Percentiles rank a stretch among this genome's conserved stretches.
phyloP scores from a whole-genome alignment of 2,113 vertebrate species.

The Neolamprologus falcicula region DNA sequence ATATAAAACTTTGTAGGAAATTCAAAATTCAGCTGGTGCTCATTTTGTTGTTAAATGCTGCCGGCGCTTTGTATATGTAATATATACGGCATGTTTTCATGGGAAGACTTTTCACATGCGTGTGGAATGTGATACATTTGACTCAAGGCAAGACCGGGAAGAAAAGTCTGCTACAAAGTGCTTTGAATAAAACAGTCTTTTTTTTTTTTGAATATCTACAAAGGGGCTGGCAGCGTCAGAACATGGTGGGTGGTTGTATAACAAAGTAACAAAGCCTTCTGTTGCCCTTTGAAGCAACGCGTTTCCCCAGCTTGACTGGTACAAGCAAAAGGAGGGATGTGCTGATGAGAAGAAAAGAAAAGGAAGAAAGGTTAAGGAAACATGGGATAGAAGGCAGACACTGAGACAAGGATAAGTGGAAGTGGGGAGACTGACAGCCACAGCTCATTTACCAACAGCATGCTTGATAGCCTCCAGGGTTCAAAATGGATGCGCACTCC shows the following conservation, averaged over 20 bases:
- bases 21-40: not conserved
- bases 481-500: conserved; percentile 15
- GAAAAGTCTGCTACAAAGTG: not conserved
- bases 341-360: not conserved
- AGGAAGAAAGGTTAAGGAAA: not conserved
- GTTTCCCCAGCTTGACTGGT: not conserved
- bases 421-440: conserved; percentile 1
- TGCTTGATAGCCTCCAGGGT: conserved; percentile 5
- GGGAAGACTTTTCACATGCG: not conserved
- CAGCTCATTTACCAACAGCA: conserved; percentile 37
- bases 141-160: not conserved
- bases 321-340: not conserved
- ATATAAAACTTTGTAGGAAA: not conserved
- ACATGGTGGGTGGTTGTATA: not conserved
- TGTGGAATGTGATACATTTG: not conserved
- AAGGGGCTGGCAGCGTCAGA: not conserved
- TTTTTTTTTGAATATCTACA: not conserved
- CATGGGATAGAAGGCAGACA: not conserved
- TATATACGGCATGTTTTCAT: not conserved
- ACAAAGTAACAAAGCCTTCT: not conserved
- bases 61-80: not conserved
- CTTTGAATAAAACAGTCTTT: not conserved
- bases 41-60: not conserved
- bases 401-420: not conserved
- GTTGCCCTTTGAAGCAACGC: not conserved